Percentiles rank a stretch among this genome's conserved stretches.
phyloP scores from a whole-genome alignment of 2,888 invertebrate species.

The Macaria liturata region DNA sequence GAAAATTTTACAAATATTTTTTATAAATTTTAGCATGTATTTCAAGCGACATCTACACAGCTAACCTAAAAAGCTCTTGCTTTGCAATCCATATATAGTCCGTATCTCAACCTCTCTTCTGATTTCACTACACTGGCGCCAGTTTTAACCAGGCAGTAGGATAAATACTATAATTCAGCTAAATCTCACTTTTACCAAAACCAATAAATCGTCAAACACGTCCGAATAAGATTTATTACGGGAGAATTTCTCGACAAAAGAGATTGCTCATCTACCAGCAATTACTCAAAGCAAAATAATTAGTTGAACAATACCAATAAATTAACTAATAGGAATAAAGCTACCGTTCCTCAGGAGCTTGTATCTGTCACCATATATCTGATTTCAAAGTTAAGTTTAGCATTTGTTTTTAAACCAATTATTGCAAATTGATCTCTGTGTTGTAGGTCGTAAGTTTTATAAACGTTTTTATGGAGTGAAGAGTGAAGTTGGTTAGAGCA shows the following conservation, averaged over 20 bases:
- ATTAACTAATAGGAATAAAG: conserved; percentile 41
- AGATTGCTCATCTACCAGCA: conserved; percentile 52
- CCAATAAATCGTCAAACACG: conserved; percentile 6
- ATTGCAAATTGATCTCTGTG: conserved; percentile 13
- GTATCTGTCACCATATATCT: conserved; percentile 60
- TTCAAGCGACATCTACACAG: too few species aligned
- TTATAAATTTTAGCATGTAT: too few species aligned
- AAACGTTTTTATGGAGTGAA: conserved; percentile 10
- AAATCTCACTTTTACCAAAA: too few species aligned
- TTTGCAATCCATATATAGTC: too few species aligned
- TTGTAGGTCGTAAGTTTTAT: background rate
- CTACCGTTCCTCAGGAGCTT: conserved; percentile 50
- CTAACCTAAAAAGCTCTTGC: too few species aligned
- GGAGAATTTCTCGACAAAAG: conserved; percentile 22
- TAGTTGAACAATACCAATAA: conserved; percentile 59
- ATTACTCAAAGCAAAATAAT: conserved; percentile 73
- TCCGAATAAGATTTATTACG: conserved; percentile 23
- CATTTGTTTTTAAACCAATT: conserved; percentile 11
- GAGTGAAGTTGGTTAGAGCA: conserved; percentile 43
- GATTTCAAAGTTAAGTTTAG: conserved; percentile 37
- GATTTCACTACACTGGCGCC: too few species aligned
- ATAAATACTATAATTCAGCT: too few species aligned
- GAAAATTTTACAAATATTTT: too few species aligned
- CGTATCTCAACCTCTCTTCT: too few species aligned
- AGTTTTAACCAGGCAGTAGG: too few species aligned